Evolutionary conservation across 2,888 invertebrate species (phyloP).

Genomic region (Drosophila colorata): DNA sequence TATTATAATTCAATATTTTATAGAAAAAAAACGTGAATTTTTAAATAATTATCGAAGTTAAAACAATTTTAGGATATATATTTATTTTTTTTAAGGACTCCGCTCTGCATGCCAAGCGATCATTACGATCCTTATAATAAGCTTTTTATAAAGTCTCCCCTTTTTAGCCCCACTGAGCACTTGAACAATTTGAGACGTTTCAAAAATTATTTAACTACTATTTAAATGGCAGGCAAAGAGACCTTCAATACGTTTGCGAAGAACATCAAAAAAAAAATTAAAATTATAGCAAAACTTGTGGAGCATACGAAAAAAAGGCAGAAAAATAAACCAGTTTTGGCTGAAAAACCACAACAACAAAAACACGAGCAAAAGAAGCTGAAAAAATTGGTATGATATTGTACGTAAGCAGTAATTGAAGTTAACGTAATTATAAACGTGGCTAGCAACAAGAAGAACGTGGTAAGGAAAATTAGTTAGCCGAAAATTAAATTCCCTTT

Average conservation of each 20-base stretch:
- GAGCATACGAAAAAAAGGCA: constrained; percentile 21
- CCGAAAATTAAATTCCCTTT: constrained; percentile 14
- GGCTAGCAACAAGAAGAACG: constrained; percentile 38
- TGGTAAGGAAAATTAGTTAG: constrained; percentile 1
- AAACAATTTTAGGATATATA: background rate
- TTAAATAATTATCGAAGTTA: background rate
- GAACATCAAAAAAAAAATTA: constrained; percentile 72
- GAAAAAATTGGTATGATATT: constrained; percentile 64
- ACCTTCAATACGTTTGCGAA: constrained; percentile 62
- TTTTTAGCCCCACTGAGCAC: constrained; percentile 11
- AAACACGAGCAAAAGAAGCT: constrained; percentile 14
- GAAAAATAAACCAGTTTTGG: constrained; percentile 50
- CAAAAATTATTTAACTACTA: constrained; percentile 54
- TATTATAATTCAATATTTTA: no score
- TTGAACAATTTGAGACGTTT: constrained; percentile 34
- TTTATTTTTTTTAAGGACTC: background rate
- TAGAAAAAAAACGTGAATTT: no score
- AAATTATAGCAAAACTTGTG: constrained; percentile 72
- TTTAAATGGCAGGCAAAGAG: constrained; percentile 48
- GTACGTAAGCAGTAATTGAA: constrained; percentile 78
- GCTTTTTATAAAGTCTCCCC: background rate
- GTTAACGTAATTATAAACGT: constrained; percentile 75
- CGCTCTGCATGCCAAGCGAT: constrained; percentile 7
- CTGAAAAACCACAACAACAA: constrained; percentile 31
- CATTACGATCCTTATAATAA: constrained; percentile 4